Base-by-base conservation (phyloP, 2,113 vertebrate species). In the Phasianus colchicus region DNA sequence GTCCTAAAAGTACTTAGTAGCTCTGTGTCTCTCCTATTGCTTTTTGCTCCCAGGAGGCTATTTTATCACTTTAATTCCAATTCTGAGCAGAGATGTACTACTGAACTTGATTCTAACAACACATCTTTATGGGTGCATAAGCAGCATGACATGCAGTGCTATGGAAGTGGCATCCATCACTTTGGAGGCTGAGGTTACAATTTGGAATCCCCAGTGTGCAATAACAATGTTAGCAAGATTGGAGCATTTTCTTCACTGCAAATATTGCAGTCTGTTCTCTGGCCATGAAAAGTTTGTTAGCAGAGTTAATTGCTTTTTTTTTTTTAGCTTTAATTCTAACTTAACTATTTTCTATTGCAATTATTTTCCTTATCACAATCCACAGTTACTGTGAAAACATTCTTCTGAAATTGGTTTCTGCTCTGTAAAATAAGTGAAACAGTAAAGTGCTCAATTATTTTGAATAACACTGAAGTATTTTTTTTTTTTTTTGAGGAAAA, bases 361-460 rank as follows among this genome's bases (percentile, higher is more conserved):
- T 80, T 82, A 54, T 80, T 94, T 85, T 70, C 38, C 43, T 77
- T 80, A 88, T 43, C 11, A 10, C 32, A 87, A 64, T 42, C 22
- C 55, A 83, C 10, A 80, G 40, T 65, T 95, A 58, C 55, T 48
- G 9, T 43, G 71, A 94, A 83, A 95, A 88, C 19, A 30, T 88
- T 93, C 48, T 86, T 91, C 75, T 92, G 82, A 96, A 96, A 95
- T 94, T 93, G 40, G 13, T 78, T 89, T 89, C 72, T 86, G 66
- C 80, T 69, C 30, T 76, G 66, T 21, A 81, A 88, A 83, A 75
- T 81, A 91, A 69, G 13, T 3, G 4, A 96, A 90, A 83, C 58
- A 78, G 77, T 70, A 93, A 95, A 82, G 60, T 65, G 29, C 65
- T 78, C 72, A 74, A 69, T 89, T 92, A 63, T 85, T 96, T 71